Evolutionary conservation across 1,140 invertebrate genomes (phyloP).

Genomic region (Aculops lycopersici): DNA sequence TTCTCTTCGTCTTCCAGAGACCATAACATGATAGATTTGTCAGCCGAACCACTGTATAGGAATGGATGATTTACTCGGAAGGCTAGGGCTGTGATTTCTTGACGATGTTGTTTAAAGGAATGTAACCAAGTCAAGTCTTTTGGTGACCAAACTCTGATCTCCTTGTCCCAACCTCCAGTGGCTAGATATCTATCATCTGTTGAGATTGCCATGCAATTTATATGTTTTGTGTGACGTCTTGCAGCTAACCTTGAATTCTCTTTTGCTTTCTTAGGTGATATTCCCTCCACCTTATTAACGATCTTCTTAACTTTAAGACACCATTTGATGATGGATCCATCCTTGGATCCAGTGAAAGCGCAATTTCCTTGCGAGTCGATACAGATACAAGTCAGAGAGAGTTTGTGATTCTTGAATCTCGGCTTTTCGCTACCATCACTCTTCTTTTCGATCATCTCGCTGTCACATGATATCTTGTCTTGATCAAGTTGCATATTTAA

Average conservation of each 20-base stretch:
- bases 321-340: slow-evolving; percentile 59
- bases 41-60: slow-evolving; percentile 44
- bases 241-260: slow-evolving; percentile 7
- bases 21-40: slow-evolving; percentile 59
- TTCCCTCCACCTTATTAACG: slow-evolving; percentile 17
- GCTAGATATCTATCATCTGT: slow-evolving; percentile 48
- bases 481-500: too few species aligned
- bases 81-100: slow-evolving; percentile 28
- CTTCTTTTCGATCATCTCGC: too few species aligned
- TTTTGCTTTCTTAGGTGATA: slow-evolving; percentile 16
- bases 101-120: slow-evolving; percentile 27
- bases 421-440: too few species aligned
- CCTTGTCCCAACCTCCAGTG: slow-evolving; percentile 33
- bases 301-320: slow-evolving; percentile 19
- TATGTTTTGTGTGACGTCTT: slow-evolving; percentile 21
- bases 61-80: slow-evolving; percentile 60
- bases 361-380: slow-evolving; percentile 35
- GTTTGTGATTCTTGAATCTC: too few species aligned
- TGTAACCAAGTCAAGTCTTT: slow-evolving; percentile 37
- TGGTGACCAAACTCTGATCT: slow-evolving; percentile 54
- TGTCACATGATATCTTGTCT: too few species aligned
- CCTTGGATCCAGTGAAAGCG: slow-evolving; percentile 54
- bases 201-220: slow-evolving; percentile 40
- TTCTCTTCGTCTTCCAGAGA: slow-evolving; percentile 40
- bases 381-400: slow-evolving; percentile 44